These are phyloP conservation scores for Temnothorax unifasciatus DNA, from an alignment of 2,888 invertebrate genomes.

Conservation along the genomic window DNA sequence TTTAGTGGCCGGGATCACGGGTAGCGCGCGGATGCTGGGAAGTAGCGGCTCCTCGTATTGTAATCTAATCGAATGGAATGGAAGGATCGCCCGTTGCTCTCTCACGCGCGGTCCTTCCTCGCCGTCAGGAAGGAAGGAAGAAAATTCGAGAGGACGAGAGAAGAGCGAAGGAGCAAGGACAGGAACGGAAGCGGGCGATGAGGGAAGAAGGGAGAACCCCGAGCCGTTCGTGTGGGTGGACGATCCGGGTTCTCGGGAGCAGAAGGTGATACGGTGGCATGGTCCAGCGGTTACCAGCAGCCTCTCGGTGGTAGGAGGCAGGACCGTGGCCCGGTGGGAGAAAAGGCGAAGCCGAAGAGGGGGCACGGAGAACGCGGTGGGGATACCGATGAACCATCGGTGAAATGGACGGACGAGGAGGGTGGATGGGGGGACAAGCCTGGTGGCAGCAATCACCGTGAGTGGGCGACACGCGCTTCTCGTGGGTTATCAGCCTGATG, in stretches of 20 bases:
- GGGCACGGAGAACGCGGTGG: constrained; percentile 54
- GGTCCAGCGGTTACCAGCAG: constrained; percentile 67
- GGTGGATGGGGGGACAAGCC: constrained; percentile 73
- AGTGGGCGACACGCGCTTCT: constrained; percentile 85
- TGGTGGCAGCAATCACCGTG: constrained; percentile 84
- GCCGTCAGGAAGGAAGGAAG: constrained; percentile 52
- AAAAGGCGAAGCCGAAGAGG: constrained; percentile 50
- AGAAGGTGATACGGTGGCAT: constrained; percentile 75
- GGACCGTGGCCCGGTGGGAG: constrained; percentile 35
- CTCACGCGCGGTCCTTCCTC: constrained; percentile 54
- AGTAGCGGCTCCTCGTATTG: constrained; percentile 74
- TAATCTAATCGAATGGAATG: constrained; percentile 80
- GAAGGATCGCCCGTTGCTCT: constrained; percentile 59
- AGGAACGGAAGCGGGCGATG: constrained; percentile 59
- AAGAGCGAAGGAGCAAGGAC: constrained; percentile 28
- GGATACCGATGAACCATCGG: constrained; percentile 52
- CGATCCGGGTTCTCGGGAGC: constrained; percentile 66
- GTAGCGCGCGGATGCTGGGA: constrained; percentile 52
- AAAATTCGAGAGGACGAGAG: constrained; percentile 64
- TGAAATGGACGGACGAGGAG: constrained; percentile 65
- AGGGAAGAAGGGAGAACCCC: constrained; percentile 59
- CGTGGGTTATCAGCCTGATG: constrained; percentile 84
- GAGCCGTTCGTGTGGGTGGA: constrained; percentile 68
- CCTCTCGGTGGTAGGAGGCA: constrained; percentile 46
- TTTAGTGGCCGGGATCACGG: constrained; percentile 59